Evolutionary conservation across 2,888 invertebrate species (phyloP).

Genomic region (Diadegma fenestrale): DNA sequence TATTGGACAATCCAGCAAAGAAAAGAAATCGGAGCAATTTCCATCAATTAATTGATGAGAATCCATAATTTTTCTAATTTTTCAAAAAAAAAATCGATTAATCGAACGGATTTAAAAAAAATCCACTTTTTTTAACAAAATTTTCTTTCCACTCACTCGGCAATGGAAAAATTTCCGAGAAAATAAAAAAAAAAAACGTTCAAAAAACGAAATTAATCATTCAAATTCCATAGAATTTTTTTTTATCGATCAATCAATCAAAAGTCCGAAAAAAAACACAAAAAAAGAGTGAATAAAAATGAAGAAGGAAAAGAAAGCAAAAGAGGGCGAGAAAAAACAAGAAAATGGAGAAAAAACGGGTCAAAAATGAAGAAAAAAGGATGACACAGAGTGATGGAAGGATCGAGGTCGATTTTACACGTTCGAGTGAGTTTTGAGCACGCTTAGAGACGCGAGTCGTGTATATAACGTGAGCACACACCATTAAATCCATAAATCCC

Average conservation of each 20-base stretch:
- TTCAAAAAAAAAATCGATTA: too few species aligned
- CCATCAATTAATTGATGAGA: too few species aligned
- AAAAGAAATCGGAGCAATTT: too few species aligned
- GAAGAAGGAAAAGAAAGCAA: neutral
- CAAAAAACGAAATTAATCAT: too few species aligned
- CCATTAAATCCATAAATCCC: neutral
- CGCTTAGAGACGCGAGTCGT: constrained; percentile 13
- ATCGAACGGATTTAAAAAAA: too few species aligned
- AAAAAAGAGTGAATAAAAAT: neutral
- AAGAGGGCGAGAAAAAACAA: neutral
- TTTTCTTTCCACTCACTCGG: too few species aligned
- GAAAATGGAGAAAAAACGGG: too few species aligned
- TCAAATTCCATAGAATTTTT: neutral
- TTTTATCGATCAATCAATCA: neutral
- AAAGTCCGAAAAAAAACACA: neutral
- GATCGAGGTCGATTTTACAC: constrained; percentile 54
- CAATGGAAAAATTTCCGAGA: too few species aligned
- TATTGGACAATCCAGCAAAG: too few species aligned
- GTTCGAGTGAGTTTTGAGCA: constrained; percentile 21
- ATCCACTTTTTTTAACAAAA: too few species aligned
- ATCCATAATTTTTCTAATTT: too few species aligned
- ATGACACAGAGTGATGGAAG: constrained; percentile 50
- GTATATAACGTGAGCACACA: neutral
- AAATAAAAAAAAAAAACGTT: too few species aligned
- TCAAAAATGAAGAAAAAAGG: neutral